Base-by-base conservation (phyloP, 2,888 invertebrate genomes). In the Tribolium freemani region DNA sequence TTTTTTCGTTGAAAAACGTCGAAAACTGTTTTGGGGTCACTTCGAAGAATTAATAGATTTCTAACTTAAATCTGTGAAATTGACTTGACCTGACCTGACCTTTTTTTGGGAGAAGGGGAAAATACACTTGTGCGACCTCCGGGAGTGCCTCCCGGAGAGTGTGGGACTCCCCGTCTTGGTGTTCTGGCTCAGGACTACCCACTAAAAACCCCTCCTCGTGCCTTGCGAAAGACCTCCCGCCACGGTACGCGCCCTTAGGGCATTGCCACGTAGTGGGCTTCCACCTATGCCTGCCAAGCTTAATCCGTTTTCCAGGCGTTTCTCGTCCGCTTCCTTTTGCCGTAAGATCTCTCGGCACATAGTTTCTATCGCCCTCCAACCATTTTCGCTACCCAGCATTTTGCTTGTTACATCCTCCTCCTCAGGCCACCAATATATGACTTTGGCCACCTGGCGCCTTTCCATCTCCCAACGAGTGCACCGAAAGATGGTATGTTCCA, bases 51-150 rank as follows among this genome's bases (percentile, higher is more conserved):
- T n/a, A n/a, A n/a, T n/a, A n/a, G n/a, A n/a, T n/a, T n/a, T n/a
- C n/a, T n/a, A n/a, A n/a, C n/a, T n/a, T n/a, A n/a, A n/a, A n/a
- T n/a, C n/a, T n/a, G n/a, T n/a, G n/a, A 21, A 21, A 21, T 3
- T 48, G 54, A 10, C 71, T 69, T 11, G 16, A 9, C 5, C 75
- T 56, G 56, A 56, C 26, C 56, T 56, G 56, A 56, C 26, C 56
- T 56, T 57, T 57, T 57, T 30, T 57, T 56, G 9, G 48, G 6
- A 8, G 48, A 10, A 48, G 48, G 48, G 10, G 48, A 48, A 48
- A 48, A 11, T 11, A 10, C 11, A 38, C 6, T 9, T 38, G 6
- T 9, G 5, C 31, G 2, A 9, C 31, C 9, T 6, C 31, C 31
- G 9, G 9, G 31, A 38, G 31, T 6, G 1, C 31, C 31, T 38